phyloP scores from a whole-genome alignment of 2,888 invertebrate genomes.

The Drosophila peninsularis region DNA sequence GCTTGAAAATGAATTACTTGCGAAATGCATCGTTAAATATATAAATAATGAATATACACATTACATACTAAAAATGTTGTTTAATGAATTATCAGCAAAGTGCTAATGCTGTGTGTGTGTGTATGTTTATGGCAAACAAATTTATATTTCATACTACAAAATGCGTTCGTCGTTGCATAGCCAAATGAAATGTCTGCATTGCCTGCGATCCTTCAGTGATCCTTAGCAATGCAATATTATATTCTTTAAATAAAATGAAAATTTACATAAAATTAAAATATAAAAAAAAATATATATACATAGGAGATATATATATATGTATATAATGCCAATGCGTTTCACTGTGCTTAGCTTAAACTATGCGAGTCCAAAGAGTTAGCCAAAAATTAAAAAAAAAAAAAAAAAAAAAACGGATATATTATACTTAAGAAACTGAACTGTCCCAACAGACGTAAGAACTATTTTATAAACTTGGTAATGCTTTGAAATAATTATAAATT shows the following conservation, averaged over 20 bases:
- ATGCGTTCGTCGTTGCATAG: slow-evolving; percentile 3
- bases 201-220: neutral
- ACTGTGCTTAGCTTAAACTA: slow-evolving; percentile 19
- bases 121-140: slow-evolving; percentile 31
- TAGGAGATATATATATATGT: neutral
- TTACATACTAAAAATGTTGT: slow-evolving; percentile 37
- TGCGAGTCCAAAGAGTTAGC: slow-evolving; percentile 41
- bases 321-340: neutral
- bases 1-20: slow-evolving; percentile 37
- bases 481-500: slow-evolving; percentile 5
- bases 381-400: neutral
- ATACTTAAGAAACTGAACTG: slow-evolving; percentile 3
- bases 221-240: neutral
- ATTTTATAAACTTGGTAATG: slow-evolving; percentile 13
- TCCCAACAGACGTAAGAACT: too few relatives aligned
- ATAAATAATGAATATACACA: slow-evolving; percentile 47
- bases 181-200: neutral
- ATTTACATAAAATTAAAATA: neutral
- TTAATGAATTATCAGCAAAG: slow-evolving; percentile 15
- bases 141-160: neutral
- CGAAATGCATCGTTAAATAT: slow-evolving; percentile 45
- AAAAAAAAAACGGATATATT: neutral
- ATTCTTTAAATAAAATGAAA: neutral
- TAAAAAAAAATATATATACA: neutral
- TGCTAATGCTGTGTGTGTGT: slow-evolving; percentile 33